Base-by-base conservation (phyloP, 2,888 invertebrate species). In the Volucella bombylans region DNA sequence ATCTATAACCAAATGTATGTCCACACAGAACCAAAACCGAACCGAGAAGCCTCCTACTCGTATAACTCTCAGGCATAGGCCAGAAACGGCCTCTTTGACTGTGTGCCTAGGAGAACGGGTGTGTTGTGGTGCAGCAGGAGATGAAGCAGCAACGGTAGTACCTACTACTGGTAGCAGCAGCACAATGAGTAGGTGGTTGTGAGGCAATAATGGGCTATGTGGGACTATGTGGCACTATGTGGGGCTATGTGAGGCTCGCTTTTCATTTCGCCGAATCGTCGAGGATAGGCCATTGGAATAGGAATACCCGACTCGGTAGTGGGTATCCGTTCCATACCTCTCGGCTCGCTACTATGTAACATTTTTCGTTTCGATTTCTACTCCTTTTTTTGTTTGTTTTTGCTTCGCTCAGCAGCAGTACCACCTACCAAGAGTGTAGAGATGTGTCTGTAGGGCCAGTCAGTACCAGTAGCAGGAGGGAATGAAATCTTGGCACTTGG, bases 401-500 rank as follows among this genome's bases (percentile, higher is more conserved):
- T 8, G 41, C 31, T 38, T 59, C 39, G 68, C 59, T 50, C 67
- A 69, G 69, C 50, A 71, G 67, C 54, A 71, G 83, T 71, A 55
- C 62, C 65, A 47, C 18, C 18, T 18, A 18, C 43, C 83, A 23
- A 23, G 23, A 23, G 23, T 4, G 4, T 23, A 23, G 23, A 23
- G 23, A 23, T 23, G 23, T 23, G 23, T 0, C 23, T 4, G 23
- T 23, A 23, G 23, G 23, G 23, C 23, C 23, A 23, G 23, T 59
- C 76, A 85, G 71, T 55, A 83, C 38, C 45, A 69, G 45, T 14
- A 50, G 45, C 55, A 71, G 62, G 9, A 55, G 69, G 71, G 76
- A 67, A 68, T 52, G 67, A 85, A 81, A 85, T 81, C 85, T 85
- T 85, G 85, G 85, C 85, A 85, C 67, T 85, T 85, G 76, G 85